Base-by-base conservation (phyloP, 2,113 vertebrate species). In the Haemorhous mexicanus region DNA sequence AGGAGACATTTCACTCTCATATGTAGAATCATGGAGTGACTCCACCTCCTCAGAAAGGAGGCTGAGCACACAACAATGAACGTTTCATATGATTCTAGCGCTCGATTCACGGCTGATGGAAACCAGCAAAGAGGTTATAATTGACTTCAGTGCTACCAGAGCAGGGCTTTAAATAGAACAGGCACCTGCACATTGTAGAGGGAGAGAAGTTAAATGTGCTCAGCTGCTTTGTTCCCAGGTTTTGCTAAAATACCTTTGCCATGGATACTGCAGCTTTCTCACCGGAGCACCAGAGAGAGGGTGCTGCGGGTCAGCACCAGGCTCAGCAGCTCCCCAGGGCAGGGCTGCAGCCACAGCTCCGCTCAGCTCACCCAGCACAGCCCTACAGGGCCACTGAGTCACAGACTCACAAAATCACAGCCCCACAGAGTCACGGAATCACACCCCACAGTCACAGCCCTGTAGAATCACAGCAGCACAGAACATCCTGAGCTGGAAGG, bases 191-290 rank as follows among this genome's bases (percentile, higher is more conserved):
- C 28, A 2, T 2, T 52, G 79, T 10, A 21, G 43, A 62, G 61
- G 47, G 55, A 77, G 70, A 44, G n/a, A 75, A 80, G 87, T 77
- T 77, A 28, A 83, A 72, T 66, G 21, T 63, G 20, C 10, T 53
- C 44, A 20, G 93, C 76, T 88, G 92, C 72, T 88, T 92, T 80
- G 43, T 56, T 80, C 72, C 85, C 56, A 59, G 78, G 46, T 73
- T 66, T 73, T 62, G 46, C 64, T 91, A 85, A 77, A 93, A 85
- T 35, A 50, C 87, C 87, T 96, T 81, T 84, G 81, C 89, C 90
- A 93, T 74, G 87, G 93, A 93, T 90, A 86, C 91, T 91, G 94
- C 91, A 93, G 89, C 75, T 90, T 44, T 61, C 81, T 82, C 69
- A 44, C 3, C 0, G 0, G 59, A 46, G 55, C 69, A 44, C 3